Conservation (phyloP, 2,113 vertebrate genomes). For the Pipa parva region DNA sequence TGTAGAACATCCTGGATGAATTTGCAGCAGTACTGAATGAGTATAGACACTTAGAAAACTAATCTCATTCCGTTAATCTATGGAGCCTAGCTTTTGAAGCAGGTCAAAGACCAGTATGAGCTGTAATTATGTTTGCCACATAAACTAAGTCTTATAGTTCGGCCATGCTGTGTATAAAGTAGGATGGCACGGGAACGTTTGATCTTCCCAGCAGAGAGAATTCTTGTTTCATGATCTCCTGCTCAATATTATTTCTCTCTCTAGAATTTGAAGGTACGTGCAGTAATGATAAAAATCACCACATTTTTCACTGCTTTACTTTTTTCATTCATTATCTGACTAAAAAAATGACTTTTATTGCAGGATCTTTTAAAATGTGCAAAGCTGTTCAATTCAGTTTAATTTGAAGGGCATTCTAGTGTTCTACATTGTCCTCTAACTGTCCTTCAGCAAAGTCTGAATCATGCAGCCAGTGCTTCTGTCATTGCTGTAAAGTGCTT, state of each 20-base stretch:
- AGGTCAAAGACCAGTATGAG: constrained; percentile 2
- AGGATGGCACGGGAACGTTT: not conserved
- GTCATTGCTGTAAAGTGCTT: too few species aligned
- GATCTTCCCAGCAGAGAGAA: not conserved
- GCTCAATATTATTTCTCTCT: not conserved
- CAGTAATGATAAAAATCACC: not conserved
- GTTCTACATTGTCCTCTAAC: too few species aligned
- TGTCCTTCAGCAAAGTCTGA: too few species aligned
- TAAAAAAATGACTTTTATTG: too few species aligned
- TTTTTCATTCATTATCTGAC: too few species aligned
- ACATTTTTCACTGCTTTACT: not conserved
- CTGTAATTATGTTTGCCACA: not conserved
- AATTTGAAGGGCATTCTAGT: too few species aligned
- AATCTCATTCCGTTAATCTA: not conserved
- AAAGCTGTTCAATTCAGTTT: too few species aligned
- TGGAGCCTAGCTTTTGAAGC: not conserved
- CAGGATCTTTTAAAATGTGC: too few species aligned
- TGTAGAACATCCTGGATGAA: not conserved
- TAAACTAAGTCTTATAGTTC: not conserved
- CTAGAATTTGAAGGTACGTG: not conserved
- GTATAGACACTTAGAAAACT: not conserved
- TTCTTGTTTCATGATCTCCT: not conserved
- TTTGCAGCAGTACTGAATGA: not conserved
- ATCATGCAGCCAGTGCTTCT: too few species aligned
- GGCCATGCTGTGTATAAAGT: constrained; percentile 4